These are phyloP conservation scores for Etheostoma nigrum DNA, from an alignment of 2,797 vertebrate genomes.

Conservation along the genomic window DNA sequence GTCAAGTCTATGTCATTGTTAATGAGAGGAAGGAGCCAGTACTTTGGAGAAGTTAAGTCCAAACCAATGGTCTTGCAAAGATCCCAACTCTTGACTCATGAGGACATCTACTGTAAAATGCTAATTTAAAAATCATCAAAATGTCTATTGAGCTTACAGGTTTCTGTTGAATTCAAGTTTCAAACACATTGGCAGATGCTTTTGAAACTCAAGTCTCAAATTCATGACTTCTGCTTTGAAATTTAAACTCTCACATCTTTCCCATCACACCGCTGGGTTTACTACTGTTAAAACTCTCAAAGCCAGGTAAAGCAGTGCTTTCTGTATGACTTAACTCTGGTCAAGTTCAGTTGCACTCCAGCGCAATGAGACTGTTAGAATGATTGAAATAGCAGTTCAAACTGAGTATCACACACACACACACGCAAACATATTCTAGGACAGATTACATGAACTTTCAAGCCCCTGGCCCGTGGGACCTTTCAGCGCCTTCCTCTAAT, in stretches of 20 bases:
- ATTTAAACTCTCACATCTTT: neutral
- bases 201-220: neutral
- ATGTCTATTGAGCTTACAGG: neutral
- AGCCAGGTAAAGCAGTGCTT: constrained; percentile 17
- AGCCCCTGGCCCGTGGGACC: constrained; percentile 70
- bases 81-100: constrained; percentile 1
- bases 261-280: neutral
- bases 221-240: neutral
- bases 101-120: neutral
- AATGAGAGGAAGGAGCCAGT: constrained; percentile 36
- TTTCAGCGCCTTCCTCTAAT: constrained; percentile 71
- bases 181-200: neutral
- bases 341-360: constrained; percentile 35
- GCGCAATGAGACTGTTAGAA: constrained; percentile 60
- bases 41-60: constrained; percentile 11
- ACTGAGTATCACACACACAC: constrained; percentile 42
- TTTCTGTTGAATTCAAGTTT: neutral
- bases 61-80: neutral
- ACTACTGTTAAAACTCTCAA: constrained; percentile 3
- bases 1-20: constrained; percentile 53
- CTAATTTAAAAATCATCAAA: constrained; percentile 16
- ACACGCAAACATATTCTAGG: constrained; percentile 30
- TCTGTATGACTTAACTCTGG: constrained; percentile 12
- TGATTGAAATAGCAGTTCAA: constrained; percentile 66
- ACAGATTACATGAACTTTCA: constrained; percentile 74